Percentiles rank a stretch among this genome's conserved stretches.
These are phyloP conservation scores for Heliconius eleuchia DNA, from an alignment of 1,140 invertebrate species.

Conservation along the genomic window DNA sequence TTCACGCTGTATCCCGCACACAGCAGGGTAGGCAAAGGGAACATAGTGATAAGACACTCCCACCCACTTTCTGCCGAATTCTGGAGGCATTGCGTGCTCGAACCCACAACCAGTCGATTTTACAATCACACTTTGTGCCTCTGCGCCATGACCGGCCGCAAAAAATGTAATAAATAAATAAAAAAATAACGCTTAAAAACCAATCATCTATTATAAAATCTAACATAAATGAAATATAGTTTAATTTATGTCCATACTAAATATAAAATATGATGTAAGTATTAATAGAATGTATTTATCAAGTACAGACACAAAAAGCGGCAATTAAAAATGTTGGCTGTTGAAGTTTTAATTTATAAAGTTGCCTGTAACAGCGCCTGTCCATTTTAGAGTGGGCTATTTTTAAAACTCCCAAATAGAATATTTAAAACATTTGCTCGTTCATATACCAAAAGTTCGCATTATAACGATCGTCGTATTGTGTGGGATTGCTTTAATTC, in stretches of 20 bases:
- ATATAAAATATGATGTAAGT: conserved; percentile 29
- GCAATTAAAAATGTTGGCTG: conserved; percentile 35
- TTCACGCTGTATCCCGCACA: too few species aligned
- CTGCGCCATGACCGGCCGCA: too few species aligned
- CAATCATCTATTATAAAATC: background rate
- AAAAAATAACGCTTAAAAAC: conserved; percentile 7
- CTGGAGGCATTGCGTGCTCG: too few species aligned
- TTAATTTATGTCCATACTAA: conserved; percentile 20
- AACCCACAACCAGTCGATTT: too few species aligned
- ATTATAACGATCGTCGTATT: conserved; percentile 26
- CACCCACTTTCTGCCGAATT: too few species aligned
- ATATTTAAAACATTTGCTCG: conserved; percentile 41
- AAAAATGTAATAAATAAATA: background rate
- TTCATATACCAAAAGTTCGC: conserved; percentile 30
- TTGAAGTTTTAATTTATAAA: conserved; percentile 43
- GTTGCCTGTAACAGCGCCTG: conserved; percentile 36
- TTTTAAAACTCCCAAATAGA: conserved; percentile 42
- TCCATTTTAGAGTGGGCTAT: conserved; percentile 38
- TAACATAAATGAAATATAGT: conserved; percentile 14
- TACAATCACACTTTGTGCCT: too few species aligned
- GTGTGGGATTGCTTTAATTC: conserved; percentile 14
- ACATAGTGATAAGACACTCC: too few species aligned
- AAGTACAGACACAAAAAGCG: conserved; percentile 33
- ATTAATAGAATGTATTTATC: conserved; percentile 35
- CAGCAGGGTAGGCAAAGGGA: too few species aligned